These are phyloP conservation scores for Eumerus sabulonum DNA, from an alignment of 2,888 invertebrate genomes.

Conservation along the genomic window DNA sequence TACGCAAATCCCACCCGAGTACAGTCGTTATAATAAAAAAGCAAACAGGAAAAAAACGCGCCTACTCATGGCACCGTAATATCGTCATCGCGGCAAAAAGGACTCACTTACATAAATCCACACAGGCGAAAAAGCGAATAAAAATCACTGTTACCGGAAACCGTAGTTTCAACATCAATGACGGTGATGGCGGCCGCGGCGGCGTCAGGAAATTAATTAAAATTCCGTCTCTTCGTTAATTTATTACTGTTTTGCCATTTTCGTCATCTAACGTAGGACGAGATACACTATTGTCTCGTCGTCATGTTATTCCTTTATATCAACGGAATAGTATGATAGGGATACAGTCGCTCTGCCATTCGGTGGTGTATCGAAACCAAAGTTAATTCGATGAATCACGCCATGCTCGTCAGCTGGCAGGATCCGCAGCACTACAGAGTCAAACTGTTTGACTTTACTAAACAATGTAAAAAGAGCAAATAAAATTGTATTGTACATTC, in stretches of 20 bases:
- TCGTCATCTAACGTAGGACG: neutral
- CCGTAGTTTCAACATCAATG: constrained; percentile 24
- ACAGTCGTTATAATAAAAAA: neutral
- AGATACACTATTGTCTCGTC: neutral
- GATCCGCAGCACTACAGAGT: constrained; percentile 14
- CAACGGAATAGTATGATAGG: neutral
- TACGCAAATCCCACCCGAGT: neutral
- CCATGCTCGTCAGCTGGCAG: constrained; percentile 30
- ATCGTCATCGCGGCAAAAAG: constrained; percentile 17
- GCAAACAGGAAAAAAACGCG: too few relatives aligned
- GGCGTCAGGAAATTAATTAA: constrained; percentile 42
- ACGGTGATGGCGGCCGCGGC: neutral
- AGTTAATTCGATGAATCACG: constrained; percentile 56
- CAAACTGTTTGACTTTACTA: constrained; percentile 43
- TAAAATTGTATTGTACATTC: constrained; percentile 34
- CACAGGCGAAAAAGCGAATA: neutral
- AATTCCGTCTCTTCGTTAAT: constrained; percentile 32
- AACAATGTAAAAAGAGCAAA: constrained; percentile 50
- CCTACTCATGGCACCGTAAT: neutral
- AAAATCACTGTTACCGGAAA: constrained; percentile 39
- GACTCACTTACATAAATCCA: constrained; percentile 15
- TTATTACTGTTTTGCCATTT: constrained; percentile 20
- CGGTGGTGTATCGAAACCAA: constrained; percentile 11
- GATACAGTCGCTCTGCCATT: neutral
- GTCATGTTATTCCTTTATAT: neutral